Percentiles rank a stretch among this genome's conserved stretches.
phyloP scores from a whole-genome alignment of 2,113 vertebrate genomes.

The Symphodus melops region DNA sequence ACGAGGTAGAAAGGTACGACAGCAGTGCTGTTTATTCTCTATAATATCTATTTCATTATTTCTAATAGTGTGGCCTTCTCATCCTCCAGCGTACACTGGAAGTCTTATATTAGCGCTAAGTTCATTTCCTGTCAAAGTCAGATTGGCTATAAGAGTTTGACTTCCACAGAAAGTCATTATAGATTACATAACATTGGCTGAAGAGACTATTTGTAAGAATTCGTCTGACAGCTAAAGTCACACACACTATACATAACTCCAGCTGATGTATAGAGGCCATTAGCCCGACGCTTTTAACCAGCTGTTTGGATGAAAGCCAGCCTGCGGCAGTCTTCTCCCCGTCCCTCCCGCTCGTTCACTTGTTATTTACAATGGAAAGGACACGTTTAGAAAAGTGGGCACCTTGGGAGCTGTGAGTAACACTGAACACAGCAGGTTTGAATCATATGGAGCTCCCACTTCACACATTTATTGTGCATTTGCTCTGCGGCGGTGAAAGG shows the following conservation, averaged over 20 bases:
- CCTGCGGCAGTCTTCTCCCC: constrained; percentile 17
- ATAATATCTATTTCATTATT: too few species aligned
- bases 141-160: constrained; percentile 29
- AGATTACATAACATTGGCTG: constrained; percentile 32
- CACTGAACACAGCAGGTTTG: not conserved
- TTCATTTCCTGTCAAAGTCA: constrained; percentile 35
- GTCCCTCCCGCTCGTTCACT: not conserved
- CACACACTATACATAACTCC: constrained; percentile 37
- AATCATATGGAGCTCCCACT: not conserved
- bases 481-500: not conserved
- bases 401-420: constrained; percentile 27
- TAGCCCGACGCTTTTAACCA: constrained; percentile 61
- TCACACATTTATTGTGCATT: not conserved
- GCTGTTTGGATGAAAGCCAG: constrained; percentile 52
- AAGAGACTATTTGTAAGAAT: constrained; percentile 46
- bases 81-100: constrained; percentile 1
- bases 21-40: too few species aligned
- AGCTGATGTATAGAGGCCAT: constrained; percentile 60
- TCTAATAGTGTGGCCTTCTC: not conserved
- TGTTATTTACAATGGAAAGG: constrained; percentile 52
- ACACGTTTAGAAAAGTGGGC: constrained; percentile 28
- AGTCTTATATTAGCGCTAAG: not conserved
- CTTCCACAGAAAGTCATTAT: constrained; percentile 44
- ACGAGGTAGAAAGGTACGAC: too few species aligned
- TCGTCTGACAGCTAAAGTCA: constrained; percentile 59